Percentiles rank a stretch among this genome's conserved stretches.
Conservation (phyloP, 2,888 invertebrate genomes). For the Tinea pellionella region DNA sequence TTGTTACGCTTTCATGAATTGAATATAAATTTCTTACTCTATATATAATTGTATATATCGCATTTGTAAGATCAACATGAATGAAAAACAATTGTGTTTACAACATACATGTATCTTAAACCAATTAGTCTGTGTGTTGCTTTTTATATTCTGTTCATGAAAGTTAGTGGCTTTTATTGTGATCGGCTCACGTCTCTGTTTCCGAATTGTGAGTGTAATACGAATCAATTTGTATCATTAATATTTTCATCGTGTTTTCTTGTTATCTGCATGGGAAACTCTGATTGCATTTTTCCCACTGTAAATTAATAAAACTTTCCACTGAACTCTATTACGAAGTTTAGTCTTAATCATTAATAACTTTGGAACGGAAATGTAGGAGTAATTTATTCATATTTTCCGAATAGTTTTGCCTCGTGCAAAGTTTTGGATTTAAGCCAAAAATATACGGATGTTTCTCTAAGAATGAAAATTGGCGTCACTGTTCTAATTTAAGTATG, state of each 20-base stretch:
- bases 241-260: background rate
- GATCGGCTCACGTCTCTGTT: background rate
- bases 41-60: background rate
- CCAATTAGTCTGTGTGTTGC: background rate
- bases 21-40: background rate
- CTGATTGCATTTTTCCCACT: background rate
- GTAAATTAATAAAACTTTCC: background rate
- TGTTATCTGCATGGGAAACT: background rate
- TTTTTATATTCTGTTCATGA: conserved; percentile 1
- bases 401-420: background rate
- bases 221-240: background rate
- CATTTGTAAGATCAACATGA: background rate
- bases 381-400: background rate
- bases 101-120: background rate
- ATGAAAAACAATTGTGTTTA: conserved; percentile 3
- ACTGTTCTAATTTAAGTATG: background rate
- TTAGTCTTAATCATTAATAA: background rate
- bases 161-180: background rate
- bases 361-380: background rate
- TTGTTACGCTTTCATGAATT: background rate
- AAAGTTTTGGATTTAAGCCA: background rate
- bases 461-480: background rate
- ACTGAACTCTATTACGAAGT: too few relatives aligned
- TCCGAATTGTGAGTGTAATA: background rate
- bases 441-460: background rate